Evolutionary conservation across 1,140 invertebrate genomes (phyloP).

Genomic region (Lepidurus arcticus): DNA sequence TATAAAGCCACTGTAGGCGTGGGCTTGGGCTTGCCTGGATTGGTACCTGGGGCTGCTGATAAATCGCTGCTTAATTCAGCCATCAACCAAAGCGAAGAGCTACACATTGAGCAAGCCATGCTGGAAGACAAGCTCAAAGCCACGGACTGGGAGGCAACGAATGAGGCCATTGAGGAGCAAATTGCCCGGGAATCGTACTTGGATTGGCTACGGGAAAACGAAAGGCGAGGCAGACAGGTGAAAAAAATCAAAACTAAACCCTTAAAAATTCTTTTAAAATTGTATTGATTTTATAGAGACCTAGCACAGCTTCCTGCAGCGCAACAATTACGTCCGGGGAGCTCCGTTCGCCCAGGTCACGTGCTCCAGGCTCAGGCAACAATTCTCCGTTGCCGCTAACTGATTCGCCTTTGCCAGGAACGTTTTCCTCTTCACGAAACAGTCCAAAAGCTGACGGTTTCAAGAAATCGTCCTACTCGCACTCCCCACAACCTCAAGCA

Average conservation of each 20-base stretch:
- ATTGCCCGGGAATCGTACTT: conserved; percentile 82
- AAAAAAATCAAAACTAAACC: not conserved
- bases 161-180: conserved; percentile 86
- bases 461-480: not conserved
- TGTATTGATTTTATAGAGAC: not conserved
- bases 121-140: conserved; percentile 85
- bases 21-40: conserved; percentile 77
- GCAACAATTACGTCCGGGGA: conserved; percentile 29
- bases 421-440: conserved; percentile 1
- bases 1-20: conserved; percentile 78
- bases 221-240: conserved; percentile 50
- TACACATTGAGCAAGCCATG: conserved; percentile 85
- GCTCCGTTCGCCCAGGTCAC: conserved; percentile 23
- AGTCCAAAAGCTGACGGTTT: not conserved
- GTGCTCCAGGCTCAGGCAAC: conserved; percentile 26
- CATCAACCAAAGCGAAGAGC: conserved; percentile 71
- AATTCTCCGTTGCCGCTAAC: conserved; percentile 30
- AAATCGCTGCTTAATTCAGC: conserved; percentile 71
- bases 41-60: conserved; percentile 72
- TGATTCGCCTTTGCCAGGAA: not conserved
- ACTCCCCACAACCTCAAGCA: not conserved
- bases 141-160: conserved; percentile 90
- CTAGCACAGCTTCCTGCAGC: not conserved
- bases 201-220: conserved; percentile 73
- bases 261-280: not conserved